phyloP scores from a whole-genome alignment of 1,140 invertebrate genomes.

The Drosophila chauvacae region DNA sequence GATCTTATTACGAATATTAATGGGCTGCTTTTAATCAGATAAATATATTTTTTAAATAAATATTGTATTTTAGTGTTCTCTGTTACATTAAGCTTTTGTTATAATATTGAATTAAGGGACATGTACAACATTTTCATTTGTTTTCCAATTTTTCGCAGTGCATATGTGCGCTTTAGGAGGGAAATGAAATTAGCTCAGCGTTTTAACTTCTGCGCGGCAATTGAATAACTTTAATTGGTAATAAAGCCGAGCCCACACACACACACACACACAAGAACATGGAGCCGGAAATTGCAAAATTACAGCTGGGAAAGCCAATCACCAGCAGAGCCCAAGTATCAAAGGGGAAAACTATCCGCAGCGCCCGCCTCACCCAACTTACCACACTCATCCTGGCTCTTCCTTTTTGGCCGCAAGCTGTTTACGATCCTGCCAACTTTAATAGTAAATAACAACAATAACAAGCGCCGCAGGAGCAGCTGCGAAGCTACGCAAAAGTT shows the following conservation, averaged over 20 bases:
- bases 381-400: neutral
- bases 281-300: constrained; percentile 59
- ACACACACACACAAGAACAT: constrained; percentile 9
- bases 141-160: neutral
- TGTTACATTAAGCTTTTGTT: too few relatives aligned
- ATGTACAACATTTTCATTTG: neutral
- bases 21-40: too few relatives aligned
- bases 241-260: constrained; percentile 50
- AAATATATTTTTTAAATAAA: too few relatives aligned
- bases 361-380: neutral
- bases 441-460: constrained; percentile 81
- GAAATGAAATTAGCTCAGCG: constrained; percentile 65
- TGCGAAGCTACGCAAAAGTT: constrained; percentile 58
- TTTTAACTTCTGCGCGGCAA: constrained; percentile 72
- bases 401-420: constrained; percentile 59
- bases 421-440: constrained; percentile 70
- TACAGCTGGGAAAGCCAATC: constrained; percentile 63
- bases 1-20: too few relatives aligned
- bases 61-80: too few relatives aligned
- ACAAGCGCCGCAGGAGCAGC: constrained; percentile 68
- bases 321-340: constrained; percentile 51
- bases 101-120: too few relatives aligned
- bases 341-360: constrained; percentile 33
- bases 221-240: constrained; percentile 80
- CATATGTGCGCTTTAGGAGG: constrained; percentile 17